A percentile compares a stretch with the other conserved stretches of the same genome.
These are phyloP conservation scores for Stegana nigrithorax DNA, from an alignment of 2,888 invertebrate genomes.

Conservation along the genomic window DNA sequence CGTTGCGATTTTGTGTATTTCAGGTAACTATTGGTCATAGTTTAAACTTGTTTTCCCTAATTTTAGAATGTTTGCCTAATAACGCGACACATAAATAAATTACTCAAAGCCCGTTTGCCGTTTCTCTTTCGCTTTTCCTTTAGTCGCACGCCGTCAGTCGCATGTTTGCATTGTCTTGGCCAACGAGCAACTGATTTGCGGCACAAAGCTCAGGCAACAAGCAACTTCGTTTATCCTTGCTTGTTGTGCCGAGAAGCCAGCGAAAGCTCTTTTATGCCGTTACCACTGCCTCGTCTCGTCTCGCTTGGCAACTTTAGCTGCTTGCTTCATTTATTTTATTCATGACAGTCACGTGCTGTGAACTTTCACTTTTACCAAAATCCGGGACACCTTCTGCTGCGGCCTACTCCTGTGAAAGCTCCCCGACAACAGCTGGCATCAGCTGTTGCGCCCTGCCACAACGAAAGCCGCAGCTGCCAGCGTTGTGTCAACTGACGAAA, in stretches of 20 bases:
- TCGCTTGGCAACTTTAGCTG: background rate
- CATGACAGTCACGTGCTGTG: conserved; percentile 6
- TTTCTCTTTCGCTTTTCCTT: too few species aligned
- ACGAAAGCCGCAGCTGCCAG: too few species aligned
- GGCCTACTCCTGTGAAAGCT: conserved; percentile 31
- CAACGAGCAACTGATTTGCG: conserved; percentile 47
- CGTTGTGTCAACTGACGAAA: too few species aligned
- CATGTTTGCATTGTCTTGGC: conserved; percentile 41
- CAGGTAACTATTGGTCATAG: too few species aligned
- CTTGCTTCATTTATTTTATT: background rate
- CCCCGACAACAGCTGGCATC: conserved; percentile 35
- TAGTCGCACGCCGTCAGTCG: conserved; percentile 17
- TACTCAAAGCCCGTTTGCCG: too few species aligned
- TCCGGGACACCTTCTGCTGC: conserved; percentile 11
- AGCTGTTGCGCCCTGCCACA: conserved; percentile 12
- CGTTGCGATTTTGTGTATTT: too few species aligned
- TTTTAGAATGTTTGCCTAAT: too few species aligned
- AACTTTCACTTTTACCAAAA: background rate
- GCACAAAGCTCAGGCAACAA: conserved; percentile 30
- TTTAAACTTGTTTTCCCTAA: too few species aligned
- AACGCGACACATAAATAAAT: too few species aligned
- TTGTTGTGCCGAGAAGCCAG: background rate
- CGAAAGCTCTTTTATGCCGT: background rate
- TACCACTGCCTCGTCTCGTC: background rate
- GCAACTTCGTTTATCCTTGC: conserved; percentile 36